Evolutionary conservation across 2,797 vertebrate genomes (phyloP).

Genomic region (Ctenosaura bakeri): DNA sequence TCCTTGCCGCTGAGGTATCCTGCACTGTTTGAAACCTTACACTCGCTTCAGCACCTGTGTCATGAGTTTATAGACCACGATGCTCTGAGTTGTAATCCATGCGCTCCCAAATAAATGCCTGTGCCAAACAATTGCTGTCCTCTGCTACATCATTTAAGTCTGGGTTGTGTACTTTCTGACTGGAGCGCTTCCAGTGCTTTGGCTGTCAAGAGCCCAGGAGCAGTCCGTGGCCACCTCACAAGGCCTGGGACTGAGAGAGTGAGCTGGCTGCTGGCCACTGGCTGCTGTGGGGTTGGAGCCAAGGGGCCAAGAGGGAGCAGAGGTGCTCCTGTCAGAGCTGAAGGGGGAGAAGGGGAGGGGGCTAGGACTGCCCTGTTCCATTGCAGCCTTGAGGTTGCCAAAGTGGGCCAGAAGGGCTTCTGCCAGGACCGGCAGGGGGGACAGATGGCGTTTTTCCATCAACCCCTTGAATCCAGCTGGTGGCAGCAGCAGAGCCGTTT

Average conservation of each 20-base stretch:
- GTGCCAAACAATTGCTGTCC: conserved; percentile 2
- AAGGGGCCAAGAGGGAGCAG: no score
- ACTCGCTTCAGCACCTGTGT: conserved; percentile 34
- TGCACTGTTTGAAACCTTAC: conserved; percentile 34
- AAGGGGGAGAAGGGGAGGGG: no score
- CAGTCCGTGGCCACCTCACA: not conserved
- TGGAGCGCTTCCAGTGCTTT: not conserved
- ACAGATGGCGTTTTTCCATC: no score
- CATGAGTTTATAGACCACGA: conserved; percentile 5
- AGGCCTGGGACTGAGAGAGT: not conserved
- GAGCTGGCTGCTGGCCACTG: not conserved
- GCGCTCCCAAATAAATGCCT: not conserved
- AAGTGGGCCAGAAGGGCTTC: no score
- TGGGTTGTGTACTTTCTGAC: not conserved
- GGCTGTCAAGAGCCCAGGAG: no score
- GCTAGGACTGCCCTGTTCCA: no score
- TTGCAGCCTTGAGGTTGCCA: no score
- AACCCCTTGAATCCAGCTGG: no score
- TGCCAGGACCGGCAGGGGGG: no score
- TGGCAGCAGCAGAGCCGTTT: no score
- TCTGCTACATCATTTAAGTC: not conserved
- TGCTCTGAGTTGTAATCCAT: not conserved
- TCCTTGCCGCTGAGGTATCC: conserved; percentile 33
- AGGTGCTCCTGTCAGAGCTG: no score
- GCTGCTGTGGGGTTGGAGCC: no score